Conservation (phyloP, 2,797 vertebrate species). For the Chelon auratus region DNA sequence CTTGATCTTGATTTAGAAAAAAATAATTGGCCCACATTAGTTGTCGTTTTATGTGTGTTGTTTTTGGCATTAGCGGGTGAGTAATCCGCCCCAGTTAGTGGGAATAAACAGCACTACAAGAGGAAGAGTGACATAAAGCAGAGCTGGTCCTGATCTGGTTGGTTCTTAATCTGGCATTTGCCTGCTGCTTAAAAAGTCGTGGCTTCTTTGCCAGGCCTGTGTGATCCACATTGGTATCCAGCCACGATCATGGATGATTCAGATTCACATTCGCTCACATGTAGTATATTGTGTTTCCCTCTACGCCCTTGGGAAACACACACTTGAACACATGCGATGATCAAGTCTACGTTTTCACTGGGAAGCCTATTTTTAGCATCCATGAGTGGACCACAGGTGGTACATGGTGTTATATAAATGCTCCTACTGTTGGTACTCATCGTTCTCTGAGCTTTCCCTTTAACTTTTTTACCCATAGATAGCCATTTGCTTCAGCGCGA, state of each 20-base stretch:
- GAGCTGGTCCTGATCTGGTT: constrained; percentile 17
- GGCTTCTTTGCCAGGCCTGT: not conserved
- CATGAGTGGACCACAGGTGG: constrained; percentile 72
- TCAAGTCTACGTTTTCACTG: constrained; percentile 39
- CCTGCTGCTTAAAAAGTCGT: constrained; percentile 13
- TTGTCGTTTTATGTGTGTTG: constrained; percentile 1
- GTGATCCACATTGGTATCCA: constrained; percentile 5
- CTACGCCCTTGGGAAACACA: constrained; percentile 2
- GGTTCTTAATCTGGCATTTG: constrained; percentile 22
- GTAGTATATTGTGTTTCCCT: constrained; percentile 15
- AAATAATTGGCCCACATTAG: constrained; percentile 10
- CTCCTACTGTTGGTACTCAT: constrained; percentile 36
- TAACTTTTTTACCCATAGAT: constrained; percentile 59
- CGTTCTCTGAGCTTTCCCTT: constrained; percentile 40
- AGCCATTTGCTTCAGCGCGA: constrained; percentile 36
- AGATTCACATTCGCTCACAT: not conserved
- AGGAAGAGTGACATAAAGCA: constrained; percentile 11
- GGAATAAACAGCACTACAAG: constrained; percentile 21
- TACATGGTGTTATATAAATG: constrained; percentile 67
- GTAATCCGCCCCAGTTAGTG: constrained; percentile 5
- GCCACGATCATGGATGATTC: constrained; percentile 20
- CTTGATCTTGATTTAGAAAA: constrained; percentile 3
- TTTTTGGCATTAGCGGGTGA: constrained; percentile 16
- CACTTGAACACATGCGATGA: constrained; percentile 22
- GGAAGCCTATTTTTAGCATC: constrained; percentile 72